Evolutionary conservation across 2,113 vertebrate species (phyloP), one percentile per base, ranked within the genome.

Genomic region (Pomatorhinus ruficollis): DNA sequence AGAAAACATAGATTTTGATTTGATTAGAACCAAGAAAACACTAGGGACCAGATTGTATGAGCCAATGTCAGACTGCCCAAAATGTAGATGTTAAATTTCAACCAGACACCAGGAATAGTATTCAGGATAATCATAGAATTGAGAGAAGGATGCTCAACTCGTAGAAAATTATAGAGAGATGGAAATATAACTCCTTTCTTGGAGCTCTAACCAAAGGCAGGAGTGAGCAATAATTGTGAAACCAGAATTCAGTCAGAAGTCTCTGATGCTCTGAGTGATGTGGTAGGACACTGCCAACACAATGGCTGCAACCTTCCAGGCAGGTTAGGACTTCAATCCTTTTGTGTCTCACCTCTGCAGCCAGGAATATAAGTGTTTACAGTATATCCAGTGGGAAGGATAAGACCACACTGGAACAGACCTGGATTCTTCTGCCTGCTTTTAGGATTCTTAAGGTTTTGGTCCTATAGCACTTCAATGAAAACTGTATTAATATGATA

Each of bases 231-330:
- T n/a, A 59, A 9, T 10, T 42, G 25, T 76, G 52, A 66, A 54
- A 24, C 11, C 1, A 2, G 21, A 28, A 60, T 71, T 80, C 22
- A 57, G 12, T 33, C 37, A 71, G 74, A 72, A 89, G 37, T n/a
- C 19, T 42, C 25, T 83, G 5, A 16, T 57, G 27, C 21, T 65
- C 24, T 49, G 69, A 85, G n/a, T 13, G 24, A 23, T 31, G 22
- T 5, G 11, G 3, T 20, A 66, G 37, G 23, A 63, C 30, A 17
- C 3, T 27, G 40, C 12, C 19, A 5, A 10, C 4, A 18, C 0
- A 2, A 23, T 3, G 8, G 15, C 20, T 45, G 5, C 44, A 80
- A 12, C 7, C 5, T 72, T 54, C 56, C 35, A 61, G 31, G 56
- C 70, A 14, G 10, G 9, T 30, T 42, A 40, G 21, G 31, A 30